These are phyloP conservation scores for Acanthococcus lagerstroemiae DNA, from an alignment of 2,888 invertebrate genomes.

Conservation along the genomic window DNA sequence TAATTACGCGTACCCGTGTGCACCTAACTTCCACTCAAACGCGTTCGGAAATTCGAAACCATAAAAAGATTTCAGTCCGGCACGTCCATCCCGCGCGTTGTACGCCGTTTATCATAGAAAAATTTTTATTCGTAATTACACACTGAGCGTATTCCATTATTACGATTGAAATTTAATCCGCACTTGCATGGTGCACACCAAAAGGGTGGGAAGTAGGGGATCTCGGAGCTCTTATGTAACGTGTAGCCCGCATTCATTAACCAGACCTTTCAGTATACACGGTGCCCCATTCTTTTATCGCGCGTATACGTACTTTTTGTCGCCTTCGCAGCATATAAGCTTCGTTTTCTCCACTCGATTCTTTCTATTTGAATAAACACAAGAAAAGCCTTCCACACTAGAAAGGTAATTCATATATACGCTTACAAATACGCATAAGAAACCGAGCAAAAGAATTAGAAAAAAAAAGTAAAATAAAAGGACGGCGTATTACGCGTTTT, in stretches of 20 bases:
- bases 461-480: conserved; percentile 10
- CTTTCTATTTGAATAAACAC: conserved; percentile 11
- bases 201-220: background rate
- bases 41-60: background rate
- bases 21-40: background rate
- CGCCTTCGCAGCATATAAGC: conserved; percentile 16
- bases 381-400: background rate
- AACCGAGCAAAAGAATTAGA: conserved; percentile 5
- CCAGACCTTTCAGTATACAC: background rate
- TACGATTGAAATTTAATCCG: conserved; percentile 6
- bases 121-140: background rate
- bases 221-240: background rate
- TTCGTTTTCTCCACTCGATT: conserved; percentile 16
- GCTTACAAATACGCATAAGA: background rate
- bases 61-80: background rate
- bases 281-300: background rate
- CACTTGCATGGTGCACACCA: background rate
- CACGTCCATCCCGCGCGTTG: too few species aligned
- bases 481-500: background rate
- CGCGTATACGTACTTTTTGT: conserved; percentile 11
- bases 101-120: background rate
- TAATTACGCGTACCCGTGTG: background rate
- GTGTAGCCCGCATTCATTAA: background rate
- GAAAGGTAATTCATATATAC: background rate
- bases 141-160: background rate